These are phyloP conservation scores for Spodoptera frugiperda DNA, from an alignment of 1,140 invertebrate species.

Conservation along the genomic window DNA sequence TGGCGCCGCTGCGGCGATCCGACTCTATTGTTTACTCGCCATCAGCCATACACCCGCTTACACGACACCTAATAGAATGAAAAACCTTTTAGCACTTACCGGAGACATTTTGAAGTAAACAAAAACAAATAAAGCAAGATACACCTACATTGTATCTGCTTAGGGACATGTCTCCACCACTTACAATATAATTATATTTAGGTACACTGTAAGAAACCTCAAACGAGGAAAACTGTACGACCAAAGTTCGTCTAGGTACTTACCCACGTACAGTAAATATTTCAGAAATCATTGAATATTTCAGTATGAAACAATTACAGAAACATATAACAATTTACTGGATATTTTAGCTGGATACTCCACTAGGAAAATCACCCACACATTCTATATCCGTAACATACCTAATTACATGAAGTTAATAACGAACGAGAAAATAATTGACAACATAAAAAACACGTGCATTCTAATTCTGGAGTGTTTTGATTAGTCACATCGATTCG, in stretches of 20 bases:
- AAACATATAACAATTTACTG: background rate
- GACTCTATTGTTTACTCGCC: slow-evolving; percentile 54
- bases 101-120: slow-evolving; percentile 26
- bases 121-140: slow-evolving; percentile 5
- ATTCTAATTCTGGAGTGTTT: slow-evolving; percentile 59
- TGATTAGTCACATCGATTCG: slow-evolving; percentile 58
- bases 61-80: slow-evolving; percentile 38
- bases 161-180: background rate
- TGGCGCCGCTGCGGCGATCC: slow-evolving; percentile 63
- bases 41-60: slow-evolving; percentile 11
- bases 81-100: slow-evolving; percentile 53
- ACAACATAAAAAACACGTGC: slow-evolving; percentile 42
- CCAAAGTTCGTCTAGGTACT: background rate
- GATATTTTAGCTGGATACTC: background rate
- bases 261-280: background rate
- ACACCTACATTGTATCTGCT: background rate
- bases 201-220: background rate
- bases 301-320: slow-evolving; percentile 1
- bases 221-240: slow-evolving; percentile 13
- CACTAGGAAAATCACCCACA: background rate
- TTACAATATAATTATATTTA: too few relatives aligned
- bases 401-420: background rate
- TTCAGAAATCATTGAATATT: background rate
- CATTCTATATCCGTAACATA: background rate
- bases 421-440: slow-evolving; percentile 2